A percentile compares a stretch with the other conserved stretches of the same genome.
phyloP scores from a whole-genome alignment of 1,140 invertebrate genomes.

The Neodiprion pinetum region DNA sequence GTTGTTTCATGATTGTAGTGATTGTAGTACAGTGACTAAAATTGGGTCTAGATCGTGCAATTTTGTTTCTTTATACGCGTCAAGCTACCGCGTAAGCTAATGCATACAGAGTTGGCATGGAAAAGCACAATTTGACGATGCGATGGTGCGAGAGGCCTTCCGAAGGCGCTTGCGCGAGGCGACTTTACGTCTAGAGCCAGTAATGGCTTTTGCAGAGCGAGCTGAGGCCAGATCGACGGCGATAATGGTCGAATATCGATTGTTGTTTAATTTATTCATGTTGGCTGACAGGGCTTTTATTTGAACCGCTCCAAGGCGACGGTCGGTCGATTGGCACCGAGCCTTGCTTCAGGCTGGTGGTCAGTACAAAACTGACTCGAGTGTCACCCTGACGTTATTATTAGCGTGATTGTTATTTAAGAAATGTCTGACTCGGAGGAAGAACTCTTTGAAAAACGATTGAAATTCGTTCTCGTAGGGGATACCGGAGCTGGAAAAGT shows the following conservation, averaged over 20 bases:
- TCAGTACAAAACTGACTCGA: not conserved
- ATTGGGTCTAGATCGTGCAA: no score
- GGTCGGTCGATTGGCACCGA: not conserved
- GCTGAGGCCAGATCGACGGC: not conserved
- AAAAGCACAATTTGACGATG: no score
- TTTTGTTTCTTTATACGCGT: no score
- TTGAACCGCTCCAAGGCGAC: not conserved
- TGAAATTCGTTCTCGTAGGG: conserved; percentile 84
- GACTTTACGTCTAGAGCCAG: not conserved
- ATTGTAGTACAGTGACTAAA: no score
- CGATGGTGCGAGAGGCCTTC: no score
- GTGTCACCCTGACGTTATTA: not conserved
- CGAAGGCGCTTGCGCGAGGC: not conserved
- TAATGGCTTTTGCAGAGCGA: not conserved
- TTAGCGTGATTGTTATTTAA: conserved; percentile 31
- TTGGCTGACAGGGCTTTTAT: conserved; percentile 12
- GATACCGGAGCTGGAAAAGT: conserved; percentile 86
- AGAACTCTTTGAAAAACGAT: conserved; percentile 72
- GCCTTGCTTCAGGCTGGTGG: not conserved
- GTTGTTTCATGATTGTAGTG: no score
- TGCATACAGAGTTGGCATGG: no score
- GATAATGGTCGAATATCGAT: conserved; percentile 20
- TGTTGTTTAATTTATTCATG: conserved; percentile 27
- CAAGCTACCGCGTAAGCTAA: no score
- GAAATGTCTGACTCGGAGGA: conserved; percentile 73